Percentiles rank a stretch among this genome's conserved stretches.
Evolutionary conservation across 2,888 invertebrate genomes (phyloP).

Genomic region (Meiosimyza platycephala): DNA sequence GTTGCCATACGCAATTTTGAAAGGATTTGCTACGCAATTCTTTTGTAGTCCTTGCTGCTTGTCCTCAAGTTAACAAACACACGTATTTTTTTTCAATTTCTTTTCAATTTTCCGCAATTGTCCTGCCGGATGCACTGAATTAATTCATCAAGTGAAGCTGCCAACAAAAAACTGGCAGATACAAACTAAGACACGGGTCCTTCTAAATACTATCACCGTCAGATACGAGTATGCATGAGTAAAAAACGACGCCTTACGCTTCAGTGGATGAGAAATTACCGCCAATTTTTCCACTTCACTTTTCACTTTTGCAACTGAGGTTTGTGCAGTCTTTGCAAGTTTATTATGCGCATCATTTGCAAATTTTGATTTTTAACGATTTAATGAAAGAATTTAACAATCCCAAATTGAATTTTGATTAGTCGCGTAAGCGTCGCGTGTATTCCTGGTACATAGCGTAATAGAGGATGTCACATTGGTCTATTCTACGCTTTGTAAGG

Average conservation of each 20-base stretch:
- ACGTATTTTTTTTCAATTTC: conserved; percentile 33
- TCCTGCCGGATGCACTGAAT: conserved; percentile 52
- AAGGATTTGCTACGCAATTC: conserved; percentile 27
- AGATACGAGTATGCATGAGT: not conserved
- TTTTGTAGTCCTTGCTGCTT: conserved; percentile 26
- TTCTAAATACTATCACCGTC: not conserved
- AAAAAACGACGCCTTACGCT: conserved; percentile 25
- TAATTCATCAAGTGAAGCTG: conserved; percentile 53
- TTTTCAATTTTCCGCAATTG: conserved; percentile 54
- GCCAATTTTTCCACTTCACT: conserved; percentile 13
- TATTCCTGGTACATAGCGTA: conserved; percentile 12
- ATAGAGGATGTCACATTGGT: not conserved
- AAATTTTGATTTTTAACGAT: conserved; percentile 61
- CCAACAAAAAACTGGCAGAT: not conserved
- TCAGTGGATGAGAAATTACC: conserved; percentile 39
- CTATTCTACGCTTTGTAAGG: not conserved
- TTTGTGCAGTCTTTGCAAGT: conserved; percentile 41
- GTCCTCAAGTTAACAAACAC: conserved; percentile 46
- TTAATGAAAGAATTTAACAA: conserved; percentile 46
- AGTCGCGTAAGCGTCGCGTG: conserved; percentile 44
- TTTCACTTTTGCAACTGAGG: not conserved
- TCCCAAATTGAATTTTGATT: conserved; percentile 62
- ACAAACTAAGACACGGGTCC: not conserved
- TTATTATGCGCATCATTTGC: conserved; percentile 63
- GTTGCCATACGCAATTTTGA: conserved; percentile 6